Evolutionary conservation across 2,113 vertebrate species (phyloP).

Genomic region (Grus americana): DNA sequence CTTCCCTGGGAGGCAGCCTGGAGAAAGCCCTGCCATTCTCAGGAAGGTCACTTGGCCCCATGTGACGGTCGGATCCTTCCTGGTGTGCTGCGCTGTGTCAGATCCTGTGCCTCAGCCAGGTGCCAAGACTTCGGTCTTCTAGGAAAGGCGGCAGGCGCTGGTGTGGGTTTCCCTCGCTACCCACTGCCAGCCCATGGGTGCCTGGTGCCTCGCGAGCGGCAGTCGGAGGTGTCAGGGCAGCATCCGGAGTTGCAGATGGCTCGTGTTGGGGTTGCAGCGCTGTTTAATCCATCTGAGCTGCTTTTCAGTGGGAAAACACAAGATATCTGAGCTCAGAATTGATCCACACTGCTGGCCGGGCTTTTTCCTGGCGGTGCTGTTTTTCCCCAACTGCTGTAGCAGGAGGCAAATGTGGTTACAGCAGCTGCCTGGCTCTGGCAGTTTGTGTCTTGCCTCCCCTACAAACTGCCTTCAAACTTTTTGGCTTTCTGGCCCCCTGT

Average conservation of each 20-base stretch:
- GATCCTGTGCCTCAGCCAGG: not conserved
- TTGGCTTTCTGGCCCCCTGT: not conserved
- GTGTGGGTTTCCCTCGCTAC: not conserved
- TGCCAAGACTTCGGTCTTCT: not conserved
- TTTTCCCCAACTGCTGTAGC: not conserved
- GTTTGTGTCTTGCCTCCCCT: not conserved
- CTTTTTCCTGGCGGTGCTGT: not conserved
- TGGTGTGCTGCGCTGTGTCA: not conserved
- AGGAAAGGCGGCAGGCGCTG: not conserved
- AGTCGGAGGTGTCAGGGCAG: not conserved
- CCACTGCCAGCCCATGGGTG: not conserved
- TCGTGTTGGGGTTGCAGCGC: rapidly evolving
- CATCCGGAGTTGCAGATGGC: rapidly evolving
- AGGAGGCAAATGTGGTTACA: not conserved
- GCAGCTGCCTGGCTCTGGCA: not conserved
- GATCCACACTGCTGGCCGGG: not conserved
- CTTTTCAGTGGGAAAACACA: not conserved
- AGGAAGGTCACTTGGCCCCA: not conserved
- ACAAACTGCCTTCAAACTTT: not conserved
- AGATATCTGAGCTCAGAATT: rapidly evolving
- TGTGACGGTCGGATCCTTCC: rapidly evolving
- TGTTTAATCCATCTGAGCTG: not conserved
- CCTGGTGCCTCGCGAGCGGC: rapidly evolving
- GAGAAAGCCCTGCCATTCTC: not conserved
- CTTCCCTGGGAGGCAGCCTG: not conserved